Base-by-base conservation (phyloP, 2,888 invertebrate genomes). In the Amorpha juglandis region DNA sequence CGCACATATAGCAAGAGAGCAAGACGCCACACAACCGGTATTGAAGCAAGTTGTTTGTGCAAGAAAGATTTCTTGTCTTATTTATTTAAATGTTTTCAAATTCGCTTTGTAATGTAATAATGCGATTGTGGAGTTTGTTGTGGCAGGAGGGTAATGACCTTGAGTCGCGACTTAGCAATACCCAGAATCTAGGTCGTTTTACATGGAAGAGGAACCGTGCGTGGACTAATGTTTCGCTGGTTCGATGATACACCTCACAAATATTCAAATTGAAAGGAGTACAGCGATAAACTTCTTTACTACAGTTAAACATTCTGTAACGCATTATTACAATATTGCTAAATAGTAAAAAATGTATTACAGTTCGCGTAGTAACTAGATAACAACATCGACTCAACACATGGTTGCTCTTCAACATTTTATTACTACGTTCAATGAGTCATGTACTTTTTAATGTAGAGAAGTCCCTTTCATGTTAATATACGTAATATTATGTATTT, bases 11-110 rank as follows among this genome's bases (percentile, higher is more conserved):
- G 70, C 68, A 84, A 68, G 77, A 71, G 81, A 87, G 73, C 69
- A 84, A 78, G 86, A 84, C 70, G 71, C 74, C 77, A 71, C 66
- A 73, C 71, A 82, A 87, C 88, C 86, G 84, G 87, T 86, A 84
- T 83, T 80, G 79, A 76, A 85, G 85, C 88, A 80, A 88, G 83
- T 86, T 87, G 88, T 89, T 88, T 87, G 88, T 88, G 89, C 90
- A 86, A 84, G 87, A 87, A 89, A 88, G 86, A 87, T 87, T 89
- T 88, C 86, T 86, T 88, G 84, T 86, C 81, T 85, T 89, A 88
- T 89, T 88, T 90, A 86, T 88, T 87, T 86, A 84, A 89, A 89
- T 88, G 84, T 88, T 89, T 90, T 88, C 84, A 84, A 88, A 89
- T 89, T 89, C 87, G 88, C 89, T 82, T 84, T 86, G 85, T 87